Evolutionary conservation across 2,888 invertebrate genomes (phyloP).

Genomic region (Phaonia tiefii): DNA sequence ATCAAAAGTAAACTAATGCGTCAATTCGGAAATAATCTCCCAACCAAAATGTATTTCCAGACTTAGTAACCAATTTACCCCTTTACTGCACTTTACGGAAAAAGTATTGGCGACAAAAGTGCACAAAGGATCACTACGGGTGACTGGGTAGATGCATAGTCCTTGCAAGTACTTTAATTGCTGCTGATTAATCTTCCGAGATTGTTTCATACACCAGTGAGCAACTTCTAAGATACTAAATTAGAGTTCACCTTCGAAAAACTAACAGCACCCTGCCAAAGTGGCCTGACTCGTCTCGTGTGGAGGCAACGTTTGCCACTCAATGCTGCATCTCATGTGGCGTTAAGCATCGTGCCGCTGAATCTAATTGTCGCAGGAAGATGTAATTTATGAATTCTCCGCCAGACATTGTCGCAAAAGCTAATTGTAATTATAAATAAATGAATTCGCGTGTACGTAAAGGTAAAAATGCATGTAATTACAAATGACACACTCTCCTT

Average conservation of each 20-base stretch:
- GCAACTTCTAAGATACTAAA: too few species aligned
- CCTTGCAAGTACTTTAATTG: conserved; percentile 59
- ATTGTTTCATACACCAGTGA: conserved; percentile 59
- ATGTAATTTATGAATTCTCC: conserved; percentile 65
- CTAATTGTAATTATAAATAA: conserved; percentile 70
- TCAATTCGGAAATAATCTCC: too few species aligned
- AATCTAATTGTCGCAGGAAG: conserved; percentile 60
- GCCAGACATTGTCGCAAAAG: conserved; percentile 60
- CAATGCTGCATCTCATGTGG: conserved; percentile 6
- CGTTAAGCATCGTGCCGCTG: neutral
- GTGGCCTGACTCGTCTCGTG: too few species aligned
- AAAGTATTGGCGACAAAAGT: neutral
- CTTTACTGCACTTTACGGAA: too few species aligned
- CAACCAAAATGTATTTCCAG: too few species aligned
- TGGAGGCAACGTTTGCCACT: neutral
- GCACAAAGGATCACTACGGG: neutral
- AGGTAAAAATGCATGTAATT: conserved; percentile 19
- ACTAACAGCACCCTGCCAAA: too few species aligned
- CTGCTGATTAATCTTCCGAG: conserved; percentile 66
- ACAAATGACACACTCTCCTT: conserved; percentile 14
- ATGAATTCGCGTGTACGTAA: conserved; percentile 38
- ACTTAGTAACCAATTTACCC: too few species aligned
- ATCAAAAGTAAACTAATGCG: too few species aligned
- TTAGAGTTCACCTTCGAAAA: too few species aligned
- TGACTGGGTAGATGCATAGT: neutral